Evolutionary conservation across 2,888 invertebrate species (phyloP), one percentile per base, ranked within the genome.

Genomic region (Drosophila mettleri): DNA sequence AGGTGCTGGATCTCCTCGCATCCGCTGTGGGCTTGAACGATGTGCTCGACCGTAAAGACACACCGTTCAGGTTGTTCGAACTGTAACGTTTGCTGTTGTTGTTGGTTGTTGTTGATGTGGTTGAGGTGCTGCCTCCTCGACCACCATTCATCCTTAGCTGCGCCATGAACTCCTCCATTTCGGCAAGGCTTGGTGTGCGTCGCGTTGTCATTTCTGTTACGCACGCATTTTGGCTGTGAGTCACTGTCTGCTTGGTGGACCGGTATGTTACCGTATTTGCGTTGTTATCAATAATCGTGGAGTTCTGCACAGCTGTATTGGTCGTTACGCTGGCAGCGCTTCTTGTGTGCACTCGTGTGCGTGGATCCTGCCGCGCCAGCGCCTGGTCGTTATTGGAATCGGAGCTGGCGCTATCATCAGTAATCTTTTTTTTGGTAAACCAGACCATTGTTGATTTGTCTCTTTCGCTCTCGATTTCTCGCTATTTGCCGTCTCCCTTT

Each of bases 181-280:
- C 90, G 22, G 45, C 45, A 10, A 10, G 45, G 27, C 16, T 45
- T 10, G 45, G 45, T 12, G 45, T 45, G 16, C 12, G 16, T 1
- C 45, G 45, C 29, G 27, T 45, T 45, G 12, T 45, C 18, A 45
- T 29, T 45, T 45, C 45, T 7, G 45, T 45, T 3, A 45, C 45
- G 29, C 45, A 12, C 4, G 90, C 90, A 29, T 80, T 69, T 57
- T 90, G 88, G 1, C 78, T 83, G 71, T 89, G 90, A 74, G 90
- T 91, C 78, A 91, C 90, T 63, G 91, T 90, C 60, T 85, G 88
- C 29, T 83, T 78, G 45, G 90, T 91, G 12, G 45, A 45, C 27
- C 27, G 45, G 16, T 45, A 45, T 1, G 45, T 45, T 6, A 45
- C 45, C 27, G 2, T 45, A 16, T 45, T 45, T 9, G 77, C 86